Base-by-base conservation (phyloP, 2,113 vertebrate species). In the Elachura formosa region DNA sequence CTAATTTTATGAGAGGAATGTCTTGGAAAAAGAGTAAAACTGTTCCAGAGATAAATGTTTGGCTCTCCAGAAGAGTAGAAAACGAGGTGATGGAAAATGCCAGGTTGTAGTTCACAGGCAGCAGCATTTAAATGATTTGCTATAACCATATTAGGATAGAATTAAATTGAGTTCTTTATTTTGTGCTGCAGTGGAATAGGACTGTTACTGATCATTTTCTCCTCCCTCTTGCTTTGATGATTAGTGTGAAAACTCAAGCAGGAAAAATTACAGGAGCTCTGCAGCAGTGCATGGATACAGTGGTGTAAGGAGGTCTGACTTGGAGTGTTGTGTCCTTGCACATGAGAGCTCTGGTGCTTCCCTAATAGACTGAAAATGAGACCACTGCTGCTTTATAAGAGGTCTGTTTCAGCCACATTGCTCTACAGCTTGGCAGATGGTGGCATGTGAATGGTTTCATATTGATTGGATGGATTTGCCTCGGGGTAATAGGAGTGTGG, bases 391-490 rank as follows among this genome's bases (percentile, higher is more conserved):
- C 97, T 98, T 96, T 96, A 23, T 94, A 97, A 96, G 96, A 97
- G 96, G 93, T 97, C 96, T 98, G 97, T 98, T 98, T 91, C 85
- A 97, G 98, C 98, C 98, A 98, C 98, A 97, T 97, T 94, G 67
- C 95, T 98, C 97, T 94, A 96, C 98, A 98, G 97, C 97, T 95
- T 97, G 98, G 98, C 98, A 99, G 99, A 99, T 99, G 98, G 98
- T 98, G 97, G 96, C 82, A 98, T 98, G 97, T 99, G 98, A 99
- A 98, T 98, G 98, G 98, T 96, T 98, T 98, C 97, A 96, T 98
- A 99, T 99, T 99, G 99, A 99, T 98, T 98, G 98, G 98, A 97
- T 97, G 84, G 93, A 97, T 98, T 98, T 97, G 98, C 98, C 97
- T 97, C 96, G 26, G 98, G 98, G 97, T 97, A 98, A 95, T 96